Evolutionary conservation across 2,888 invertebrate genomes (phyloP), one percentile per base, ranked within the genome.

Genomic region (Metacarcinus magister): DNA sequence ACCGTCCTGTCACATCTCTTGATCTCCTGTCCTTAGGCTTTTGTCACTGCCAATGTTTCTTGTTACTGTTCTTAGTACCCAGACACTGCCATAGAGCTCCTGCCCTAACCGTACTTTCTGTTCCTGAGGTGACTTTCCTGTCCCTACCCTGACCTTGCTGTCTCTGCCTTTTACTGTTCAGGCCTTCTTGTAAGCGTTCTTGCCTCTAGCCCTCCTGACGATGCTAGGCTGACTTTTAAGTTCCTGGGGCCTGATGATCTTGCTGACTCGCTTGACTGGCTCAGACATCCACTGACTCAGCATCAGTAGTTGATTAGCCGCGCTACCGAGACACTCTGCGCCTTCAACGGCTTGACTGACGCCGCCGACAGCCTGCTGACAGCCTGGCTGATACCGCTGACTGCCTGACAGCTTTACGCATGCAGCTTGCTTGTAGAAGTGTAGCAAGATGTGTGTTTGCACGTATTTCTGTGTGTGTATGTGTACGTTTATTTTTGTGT

Each of bases 231-330:
- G 13, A 82, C 82, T 82, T 7, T 82, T 32, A 8, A 82, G 82
- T 32, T 82, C 32, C 82, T 82, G 32, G 32, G 32, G 32, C 28
- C 82, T 82, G 32, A 32, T 82, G 32, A 32, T 82, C 32, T 23
- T 82, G 32, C 82, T 82, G 32, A 82, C 82, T 82, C 82, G 82
- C 82, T 32, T 82, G 23, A 82, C 32, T 82, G 32, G 82, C 82
- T 82, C 28, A 82, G 75, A 23, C 13, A 82, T 32, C 82, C 23
- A 32, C 82, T 82, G 28, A 28, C 82, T 82, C 13, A 8, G 32
- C 82, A 32, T 82, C 32, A 82, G 82, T 82, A 82, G 82, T 32
- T 82, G 82, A 82, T 28, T 82, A 82, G 82, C 82, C 82, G 82
- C 82, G 28, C 82, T 82, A 32, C 13, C 82, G 82, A 32, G 32